Conservation (phyloP, 2,888 invertebrate species). For the Pharmacophagus antenor region DNA sequence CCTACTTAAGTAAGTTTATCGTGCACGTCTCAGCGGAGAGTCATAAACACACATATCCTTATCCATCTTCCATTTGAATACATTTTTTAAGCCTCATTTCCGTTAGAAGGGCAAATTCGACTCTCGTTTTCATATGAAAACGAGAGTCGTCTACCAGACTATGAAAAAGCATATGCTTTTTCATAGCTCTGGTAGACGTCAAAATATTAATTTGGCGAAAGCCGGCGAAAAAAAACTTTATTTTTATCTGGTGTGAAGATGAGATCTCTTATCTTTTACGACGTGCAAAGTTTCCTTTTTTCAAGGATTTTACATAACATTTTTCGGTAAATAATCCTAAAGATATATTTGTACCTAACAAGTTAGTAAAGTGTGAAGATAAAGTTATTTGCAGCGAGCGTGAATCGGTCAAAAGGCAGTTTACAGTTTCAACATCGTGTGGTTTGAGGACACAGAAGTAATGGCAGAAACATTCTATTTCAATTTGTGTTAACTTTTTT, state of each 20-base stretch:
- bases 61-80: constrained; percentile 68
- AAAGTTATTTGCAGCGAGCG: constrained; percentile 43
- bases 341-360: constrained; percentile 47
- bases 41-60: constrained; percentile 73
- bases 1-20: constrained; percentile 67
- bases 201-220: constrained; percentile 28
- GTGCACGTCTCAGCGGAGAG: constrained; percentile 65
- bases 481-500: background rate
- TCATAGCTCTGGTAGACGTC: constrained; percentile 20
- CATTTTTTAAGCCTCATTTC: constrained; percentile 46
- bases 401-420: constrained; percentile 63
- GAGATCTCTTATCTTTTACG: constrained; percentile 27
- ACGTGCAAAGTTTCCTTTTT: constrained; percentile 26
- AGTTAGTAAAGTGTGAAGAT: constrained; percentile 48
- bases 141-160: constrained; percentile 19
- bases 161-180: constrained; percentile 34
- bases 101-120: constrained; percentile 36
- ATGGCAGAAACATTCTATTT: background rate
- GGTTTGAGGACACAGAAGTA: constrained; percentile 60
- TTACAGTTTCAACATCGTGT: constrained; percentile 79
- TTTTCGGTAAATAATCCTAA: constrained; percentile 30
- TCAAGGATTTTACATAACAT: constrained; percentile 18
- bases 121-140: constrained; percentile 42
- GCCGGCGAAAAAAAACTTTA: constrained; percentile 24
- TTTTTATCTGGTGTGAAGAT: constrained; percentile 27